Evolutionary conservation across 2,888 invertebrate species (phyloP).

Genomic region (Agapetus fuscipes): DNA sequence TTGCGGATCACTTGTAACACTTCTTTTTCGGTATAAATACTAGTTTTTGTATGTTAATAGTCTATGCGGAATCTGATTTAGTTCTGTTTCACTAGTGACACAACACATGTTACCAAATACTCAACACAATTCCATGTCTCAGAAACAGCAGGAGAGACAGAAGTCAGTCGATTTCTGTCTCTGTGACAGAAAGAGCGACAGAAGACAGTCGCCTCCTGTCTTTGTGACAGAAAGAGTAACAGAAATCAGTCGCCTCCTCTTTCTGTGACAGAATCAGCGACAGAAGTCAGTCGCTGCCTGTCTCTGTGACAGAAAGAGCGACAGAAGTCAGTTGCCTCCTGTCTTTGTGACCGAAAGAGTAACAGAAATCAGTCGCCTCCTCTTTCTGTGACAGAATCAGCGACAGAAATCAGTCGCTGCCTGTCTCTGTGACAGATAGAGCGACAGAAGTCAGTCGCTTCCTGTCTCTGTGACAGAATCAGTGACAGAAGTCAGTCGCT

Average conservation of each 20-base stretch:
- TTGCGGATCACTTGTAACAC: too few species aligned
- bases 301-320: background rate
- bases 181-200: background rate
- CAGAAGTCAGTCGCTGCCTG: background rate
- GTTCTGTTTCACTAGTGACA: too few species aligned
- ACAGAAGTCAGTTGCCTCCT: background rate
- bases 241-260: background rate
- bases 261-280: background rate
- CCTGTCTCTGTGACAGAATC: background rate
- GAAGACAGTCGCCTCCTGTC: background rate
- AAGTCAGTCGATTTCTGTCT: constrained; percentile 1
- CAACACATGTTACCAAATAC: constrained; percentile 12
- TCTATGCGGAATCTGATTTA: too few species aligned
- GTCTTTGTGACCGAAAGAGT: background rate
- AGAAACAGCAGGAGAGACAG: constrained; percentile 3
- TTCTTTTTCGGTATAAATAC: too few species aligned
- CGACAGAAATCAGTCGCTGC: background rate
- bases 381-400: background rate
- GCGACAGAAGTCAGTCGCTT: background rate
- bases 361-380: background rate
- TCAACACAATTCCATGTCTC: constrained; percentile 10
- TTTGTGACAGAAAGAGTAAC: background rate
- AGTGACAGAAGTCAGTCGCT: background rate
- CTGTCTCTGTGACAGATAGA: background rate
- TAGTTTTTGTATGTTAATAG: too few species aligned